Conservation (phyloP, 2,797 vertebrate genomes). For the Leucoraja ocellata region DNA sequence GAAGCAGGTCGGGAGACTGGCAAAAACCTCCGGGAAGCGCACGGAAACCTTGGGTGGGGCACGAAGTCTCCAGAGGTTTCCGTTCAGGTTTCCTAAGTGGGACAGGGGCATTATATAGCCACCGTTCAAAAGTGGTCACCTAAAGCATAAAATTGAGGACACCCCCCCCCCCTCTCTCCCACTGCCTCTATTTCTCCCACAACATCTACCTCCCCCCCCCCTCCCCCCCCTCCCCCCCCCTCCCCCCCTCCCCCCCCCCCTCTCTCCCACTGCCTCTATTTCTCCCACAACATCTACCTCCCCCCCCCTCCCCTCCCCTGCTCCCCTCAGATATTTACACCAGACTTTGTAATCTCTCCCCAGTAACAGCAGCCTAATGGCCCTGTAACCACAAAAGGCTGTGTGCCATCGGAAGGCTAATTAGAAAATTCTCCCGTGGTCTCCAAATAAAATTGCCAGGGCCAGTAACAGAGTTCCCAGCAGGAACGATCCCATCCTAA, state of each 20-base stretch:
- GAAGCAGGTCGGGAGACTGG: too few species aligned
- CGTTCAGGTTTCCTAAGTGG: too few species aligned
- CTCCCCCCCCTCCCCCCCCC: neutral
- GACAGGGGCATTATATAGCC: too few species aligned
- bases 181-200: too few species aligned
- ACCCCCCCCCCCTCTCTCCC: neutral
- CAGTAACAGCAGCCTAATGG: neutral
- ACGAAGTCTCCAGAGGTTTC: too few species aligned
- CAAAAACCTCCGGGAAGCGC: too few species aligned
- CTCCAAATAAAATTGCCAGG: slow-evolving; percentile 2
- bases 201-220: neutral
- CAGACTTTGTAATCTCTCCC: too few species aligned
- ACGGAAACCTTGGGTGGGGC: too few species aligned
- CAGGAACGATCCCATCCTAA: neutral
- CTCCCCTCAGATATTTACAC: neutral
- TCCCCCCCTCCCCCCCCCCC: too few species aligned
- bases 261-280: neutral
- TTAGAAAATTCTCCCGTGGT: neutral
- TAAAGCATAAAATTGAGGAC: neutral
- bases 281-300: too few species aligned
- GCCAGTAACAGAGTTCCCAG: slow-evolving; percentile 4
- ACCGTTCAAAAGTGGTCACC: neutral
- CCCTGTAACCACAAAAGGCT: neutral
- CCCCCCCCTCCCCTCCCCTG: neutral
- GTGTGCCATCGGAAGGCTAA: neutral